Evolutionary conservation across 2,888 invertebrate species (phyloP).

Genomic region (Hartigia nigra): DNA sequence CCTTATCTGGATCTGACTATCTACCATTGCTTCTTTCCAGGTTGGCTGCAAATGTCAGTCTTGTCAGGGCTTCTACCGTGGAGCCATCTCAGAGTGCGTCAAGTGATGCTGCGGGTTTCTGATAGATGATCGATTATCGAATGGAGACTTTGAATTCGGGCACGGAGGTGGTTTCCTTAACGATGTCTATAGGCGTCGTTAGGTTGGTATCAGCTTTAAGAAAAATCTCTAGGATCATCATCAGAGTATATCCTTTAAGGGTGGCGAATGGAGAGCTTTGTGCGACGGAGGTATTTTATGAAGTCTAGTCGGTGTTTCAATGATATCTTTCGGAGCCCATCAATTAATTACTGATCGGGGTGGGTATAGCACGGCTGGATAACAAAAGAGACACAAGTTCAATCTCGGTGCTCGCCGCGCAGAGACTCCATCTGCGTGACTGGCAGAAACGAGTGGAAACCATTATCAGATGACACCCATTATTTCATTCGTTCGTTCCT

Average conservation of each 20-base stretch:
- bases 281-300: not conserved
- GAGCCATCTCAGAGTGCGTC: not conserved
- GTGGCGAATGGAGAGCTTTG: not conserved
- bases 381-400: conserved; percentile 48
- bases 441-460: conserved; percentile 46
- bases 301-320: not conserved
- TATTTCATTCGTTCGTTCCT: conserved; percentile 47
- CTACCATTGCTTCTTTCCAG: conserved; percentile 55
- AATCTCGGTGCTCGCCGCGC: conserved; percentile 42
- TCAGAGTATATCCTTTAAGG: not conserved
- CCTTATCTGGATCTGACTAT: conserved; percentile 53
- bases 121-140: not conserved
- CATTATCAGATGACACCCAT: conserved; percentile 56
- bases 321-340: conserved; percentile 52
- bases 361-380: conserved; percentile 42
- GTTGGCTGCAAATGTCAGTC: conserved; percentile 36
- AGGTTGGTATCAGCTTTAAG: not conserved
- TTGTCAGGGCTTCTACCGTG: not conserved
- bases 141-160: not conserved
- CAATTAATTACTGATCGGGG: conserved; percentile 55
- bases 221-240: not conserved
- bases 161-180: not conserved
- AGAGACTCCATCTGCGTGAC: conserved; percentile 42
- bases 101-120: not conserved
- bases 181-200: not conserved